phyloP scores from a whole-genome alignment of 2,113 vertebrate species.

The Festucalex cinctus region DNA sequence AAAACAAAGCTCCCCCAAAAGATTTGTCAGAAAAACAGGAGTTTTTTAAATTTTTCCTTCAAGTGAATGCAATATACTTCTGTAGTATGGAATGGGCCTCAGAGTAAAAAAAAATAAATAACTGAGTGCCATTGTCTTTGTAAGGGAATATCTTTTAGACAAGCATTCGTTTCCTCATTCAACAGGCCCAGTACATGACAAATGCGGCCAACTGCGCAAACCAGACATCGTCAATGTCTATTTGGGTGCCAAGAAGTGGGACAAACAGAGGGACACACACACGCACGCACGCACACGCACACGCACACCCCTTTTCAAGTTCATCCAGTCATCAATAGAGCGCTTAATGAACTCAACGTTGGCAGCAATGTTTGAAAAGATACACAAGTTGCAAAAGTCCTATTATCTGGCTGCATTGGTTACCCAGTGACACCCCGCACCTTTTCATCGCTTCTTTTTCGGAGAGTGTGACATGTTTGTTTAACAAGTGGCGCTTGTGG shows the following conservation, averaged over 20 bases:
- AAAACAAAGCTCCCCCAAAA: too few relatives aligned
- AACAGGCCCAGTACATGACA: too few relatives aligned
- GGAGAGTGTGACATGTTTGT: conserved; percentile 71
- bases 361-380: conserved; percentile 46
- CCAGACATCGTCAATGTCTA: conserved; percentile 17
- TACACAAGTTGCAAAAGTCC: conserved; percentile 48
- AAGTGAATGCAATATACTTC: too few relatives aligned
- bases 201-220: conserved; percentile 33
- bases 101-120: too few relatives aligned
- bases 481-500: conserved; percentile 74
- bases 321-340: conserved; percentile 33
- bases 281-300: too few relatives aligned
- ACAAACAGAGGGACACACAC: conserved; percentile 26
- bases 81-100: too few relatives aligned
- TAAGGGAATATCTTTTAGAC: too few relatives aligned
- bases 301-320: conserved; percentile 24
- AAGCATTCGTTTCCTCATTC: too few relatives aligned
- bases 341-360: conserved; percentile 52
- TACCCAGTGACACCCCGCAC: conserved; percentile 37
- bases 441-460: conserved; percentile 25
- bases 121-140: too few relatives aligned
- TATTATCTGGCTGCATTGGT: conserved; percentile 29
- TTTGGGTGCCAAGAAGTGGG: conserved; percentile 32
- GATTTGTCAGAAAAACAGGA: too few relatives aligned
- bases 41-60: too few relatives aligned